These are phyloP conservation scores for Lerema accius DNA, from an alignment of 1,140 invertebrate species.

Conservation along the genomic window DNA sequence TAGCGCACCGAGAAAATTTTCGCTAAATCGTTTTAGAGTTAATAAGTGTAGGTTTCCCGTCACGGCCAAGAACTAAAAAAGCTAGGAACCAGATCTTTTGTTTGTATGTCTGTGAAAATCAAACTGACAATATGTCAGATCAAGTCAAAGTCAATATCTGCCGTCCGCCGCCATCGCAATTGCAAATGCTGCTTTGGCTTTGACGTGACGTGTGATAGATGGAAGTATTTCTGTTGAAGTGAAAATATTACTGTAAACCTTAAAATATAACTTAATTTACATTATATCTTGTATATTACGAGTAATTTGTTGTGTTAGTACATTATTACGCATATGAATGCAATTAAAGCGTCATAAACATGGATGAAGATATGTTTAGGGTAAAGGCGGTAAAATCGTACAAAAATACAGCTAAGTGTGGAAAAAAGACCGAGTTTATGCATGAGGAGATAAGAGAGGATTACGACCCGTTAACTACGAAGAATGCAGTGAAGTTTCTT, in stretches of 20 bases:
- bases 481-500: slow-evolving; percentile 66
- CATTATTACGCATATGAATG: not conserved
- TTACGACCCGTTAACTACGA: slow-evolving; percentile 54
- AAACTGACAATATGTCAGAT: no score
- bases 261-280: slow-evolving; percentile 5
- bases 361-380: slow-evolving; percentile 2
- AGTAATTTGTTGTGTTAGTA: not conserved
- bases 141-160: no score
- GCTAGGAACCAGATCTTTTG: no score
- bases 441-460: slow-evolving; percentile 4
- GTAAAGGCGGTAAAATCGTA: slow-evolving; percentile 20
- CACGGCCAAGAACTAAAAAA: no score
- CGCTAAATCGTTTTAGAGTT: no score
- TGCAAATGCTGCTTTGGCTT: no score
- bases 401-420: slow-evolving; percentile 7
- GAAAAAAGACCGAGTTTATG: not conserved
- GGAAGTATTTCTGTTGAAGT: not conserved
- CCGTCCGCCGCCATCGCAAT: slow-evolving; percentile 4
- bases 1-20: no score
- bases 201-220: not conserved
- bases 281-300: not conserved
- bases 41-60: no score
- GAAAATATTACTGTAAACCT: not conserved
- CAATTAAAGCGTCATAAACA: not conserved
- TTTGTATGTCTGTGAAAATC: no score